phyloP scores from a whole-genome alignment of 2,113 vertebrate species.

The Corythoichthys intestinalis region DNA sequence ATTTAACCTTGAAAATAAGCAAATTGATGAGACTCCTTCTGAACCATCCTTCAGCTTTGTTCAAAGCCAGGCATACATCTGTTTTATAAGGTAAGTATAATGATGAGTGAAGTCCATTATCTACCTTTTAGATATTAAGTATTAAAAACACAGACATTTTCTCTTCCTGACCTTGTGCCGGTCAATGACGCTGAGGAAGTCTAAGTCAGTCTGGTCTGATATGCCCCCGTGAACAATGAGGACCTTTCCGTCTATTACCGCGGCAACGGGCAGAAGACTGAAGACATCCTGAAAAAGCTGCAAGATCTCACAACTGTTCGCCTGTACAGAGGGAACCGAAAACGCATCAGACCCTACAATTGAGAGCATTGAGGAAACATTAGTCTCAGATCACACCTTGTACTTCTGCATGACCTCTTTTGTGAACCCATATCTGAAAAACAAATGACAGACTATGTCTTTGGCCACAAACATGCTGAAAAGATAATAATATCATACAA shows the following conservation, averaged over 20 bases:
- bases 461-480: not conserved
- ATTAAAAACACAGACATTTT: not conserved
- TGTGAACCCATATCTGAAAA: constrained; percentile 89
- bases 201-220: constrained; percentile 87
- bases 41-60: too few relatives aligned
- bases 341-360: not conserved
- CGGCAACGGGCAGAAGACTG: constrained; percentile 86
- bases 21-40: not conserved
- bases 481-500: too few relatives aligned
- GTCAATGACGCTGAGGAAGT: constrained; percentile 78
- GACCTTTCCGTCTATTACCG: constrained; percentile 87
- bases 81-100: too few relatives aligned
- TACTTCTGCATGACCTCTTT: constrained; percentile 93
- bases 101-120: not conserved
- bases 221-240: constrained; percentile 93
- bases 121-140: constrained; percentile 2
- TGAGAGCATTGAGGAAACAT: not conserved
- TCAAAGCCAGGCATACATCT: too few relatives aligned
- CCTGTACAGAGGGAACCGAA: constrained; percentile 58
- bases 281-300: constrained; percentile 84
- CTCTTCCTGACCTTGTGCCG: constrained; percentile 82
- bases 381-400: constrained; percentile 72
- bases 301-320: constrained; percentile 80
- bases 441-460: not conserved
- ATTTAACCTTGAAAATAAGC: constrained; percentile 75